Evolutionary conservation across 2,113 vertebrate genomes (phyloP), one percentile per base, ranked within the genome.

Genomic region (Ivindomyrus marchei): DNA sequence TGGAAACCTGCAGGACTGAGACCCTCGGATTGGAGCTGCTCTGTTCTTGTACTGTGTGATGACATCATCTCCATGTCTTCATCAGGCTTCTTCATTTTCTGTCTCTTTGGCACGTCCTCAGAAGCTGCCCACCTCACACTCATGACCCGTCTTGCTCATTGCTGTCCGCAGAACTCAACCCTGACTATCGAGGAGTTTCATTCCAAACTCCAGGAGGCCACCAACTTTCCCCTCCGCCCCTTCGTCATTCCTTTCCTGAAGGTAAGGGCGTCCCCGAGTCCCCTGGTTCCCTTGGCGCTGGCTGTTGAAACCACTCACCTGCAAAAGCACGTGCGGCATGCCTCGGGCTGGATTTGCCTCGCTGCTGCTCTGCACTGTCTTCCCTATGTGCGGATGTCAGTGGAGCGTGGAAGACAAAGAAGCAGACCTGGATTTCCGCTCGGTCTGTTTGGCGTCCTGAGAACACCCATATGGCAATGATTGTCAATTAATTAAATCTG

Each of bases 211-310:
- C 97, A 97, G 90, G 97, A 97, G 90, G 97, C 97, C 92, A 97
- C 97, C 91, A 97, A 97, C 92, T 97, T 97, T 93, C 97, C 97
- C 0, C 94, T 97, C 91, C 93, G 97, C 4, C 97, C 97, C 0
- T 97, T 97, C 0, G 97, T 97, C 94, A 96, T 97, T 92, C 97
- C 97, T 17, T 97, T 97, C 93, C 91, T 97, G 92, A 97, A 97
- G 97, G 97, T 97, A 93, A 88, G 49, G 24, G 24, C 27, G 27
- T 46, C 62, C 58, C 31, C 13, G 15, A 77, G 13, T 77, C 31
- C 31, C 36, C 36, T 19, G 36, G 31, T 31, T 6, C 50, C 85
- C 19, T 7, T 53, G n/a, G 85, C 11, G 46, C 4, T 36, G 15
- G 19, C n/a, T 88, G 52, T 50, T 17, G 8, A 17, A 87, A 87